Percentiles rank a stretch among this genome's conserved stretches.
Evolutionary conservation across 2,888 invertebrate species (phyloP).

Genomic region (Drosophila helvetica): DNA sequence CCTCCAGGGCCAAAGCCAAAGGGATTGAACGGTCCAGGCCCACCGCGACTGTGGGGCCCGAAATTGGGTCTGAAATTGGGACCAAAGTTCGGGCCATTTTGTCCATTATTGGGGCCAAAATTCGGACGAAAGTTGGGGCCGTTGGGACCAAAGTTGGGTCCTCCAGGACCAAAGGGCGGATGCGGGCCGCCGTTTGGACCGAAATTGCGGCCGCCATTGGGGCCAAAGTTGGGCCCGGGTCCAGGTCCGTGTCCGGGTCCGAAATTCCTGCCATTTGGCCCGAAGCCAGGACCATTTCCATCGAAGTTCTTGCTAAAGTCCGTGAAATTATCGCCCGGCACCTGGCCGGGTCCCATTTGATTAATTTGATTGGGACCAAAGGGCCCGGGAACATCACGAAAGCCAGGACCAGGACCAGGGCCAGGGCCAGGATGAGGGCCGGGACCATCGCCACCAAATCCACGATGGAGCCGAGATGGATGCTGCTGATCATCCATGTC

Average conservation of each 20-base stretch:
- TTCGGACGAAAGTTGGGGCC: conserved; percentile 25
- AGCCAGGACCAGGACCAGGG: conserved; percentile 4
- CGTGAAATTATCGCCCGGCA: conserved; percentile 20
- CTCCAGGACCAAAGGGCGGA: conserved; percentile 17
- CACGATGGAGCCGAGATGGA: background rate
- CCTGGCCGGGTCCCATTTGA: background rate
- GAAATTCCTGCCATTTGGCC: conserved; percentile 30
- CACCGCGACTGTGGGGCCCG: conserved; percentile 36
- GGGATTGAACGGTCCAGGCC: too few relatives aligned
- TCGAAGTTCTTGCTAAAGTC: conserved; percentile 30
- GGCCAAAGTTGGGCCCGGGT: conserved; percentile 27
- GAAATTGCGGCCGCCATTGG: conserved; percentile 39
- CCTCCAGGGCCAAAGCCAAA: too few relatives aligned
- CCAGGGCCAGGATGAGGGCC: conserved; percentile 1
- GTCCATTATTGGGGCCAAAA: conserved; percentile 1
- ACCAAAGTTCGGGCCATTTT: conserved; percentile 33
- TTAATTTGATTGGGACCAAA: conserved; percentile 15
- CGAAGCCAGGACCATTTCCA: conserved; percentile 18
- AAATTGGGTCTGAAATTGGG: conserved; percentile 23
- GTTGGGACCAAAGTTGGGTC: conserved; percentile 32
- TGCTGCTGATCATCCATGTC: background rate
- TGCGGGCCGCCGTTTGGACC: background rate
- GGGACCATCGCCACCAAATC: conserved; percentile 7
- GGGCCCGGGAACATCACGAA: background rate
- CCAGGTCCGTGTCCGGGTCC: conserved; percentile 13